Evolutionary conservation across 2,888 invertebrate genomes (phyloP).

Genomic region (Sphecodes monilicornis): DNA sequence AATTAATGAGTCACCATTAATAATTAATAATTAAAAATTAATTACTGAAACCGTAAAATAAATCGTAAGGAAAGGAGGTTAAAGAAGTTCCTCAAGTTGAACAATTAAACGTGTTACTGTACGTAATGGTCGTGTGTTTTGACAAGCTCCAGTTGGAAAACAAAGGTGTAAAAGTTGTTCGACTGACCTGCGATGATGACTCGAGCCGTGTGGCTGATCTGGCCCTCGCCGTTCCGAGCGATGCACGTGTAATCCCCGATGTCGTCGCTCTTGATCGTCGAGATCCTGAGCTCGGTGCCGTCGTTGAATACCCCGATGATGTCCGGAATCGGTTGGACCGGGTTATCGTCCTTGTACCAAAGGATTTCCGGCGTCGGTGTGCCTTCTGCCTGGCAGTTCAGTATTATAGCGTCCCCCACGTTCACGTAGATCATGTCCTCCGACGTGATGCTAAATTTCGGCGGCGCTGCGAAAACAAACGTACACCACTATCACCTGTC

Average conservation of each 20-base stretch:
- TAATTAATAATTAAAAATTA: too few species aligned
- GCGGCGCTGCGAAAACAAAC: constrained; percentile 88
- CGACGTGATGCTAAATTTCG: constrained; percentile 97
- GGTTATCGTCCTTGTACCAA: constrained; percentile 98
- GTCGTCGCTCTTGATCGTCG: constrained; percentile 96
- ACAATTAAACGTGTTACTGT: not conserved
- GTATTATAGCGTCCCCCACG: constrained; percentile 97
- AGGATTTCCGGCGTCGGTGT: constrained; percentile 97
- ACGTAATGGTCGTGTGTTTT: not conserved
- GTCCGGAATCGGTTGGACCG: constrained; percentile 92
- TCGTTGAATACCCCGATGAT: constrained; percentile 97
- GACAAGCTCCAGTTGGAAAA: not conserved
- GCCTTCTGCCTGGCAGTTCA: constrained; percentile 98
- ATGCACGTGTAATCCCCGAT: constrained; percentile 99
- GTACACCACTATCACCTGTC: constrained; percentile 13
- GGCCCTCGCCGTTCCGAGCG: constrained; percentile 97
- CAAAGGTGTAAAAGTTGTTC: not conserved
- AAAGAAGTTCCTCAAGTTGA: too few species aligned
- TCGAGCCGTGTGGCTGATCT: constrained; percentile 97
- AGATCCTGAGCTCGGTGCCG: constrained; percentile 96
- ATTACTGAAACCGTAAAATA: too few species aligned
- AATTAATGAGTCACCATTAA: too few species aligned
- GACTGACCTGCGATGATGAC: constrained; percentile 94
- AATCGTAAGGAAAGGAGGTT: too few species aligned
- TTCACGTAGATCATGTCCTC: constrained; percentile 98